Evolutionary conservation across 2,888 invertebrate genomes (phyloP).

Genomic region (Megastigmus dorsalis): DNA sequence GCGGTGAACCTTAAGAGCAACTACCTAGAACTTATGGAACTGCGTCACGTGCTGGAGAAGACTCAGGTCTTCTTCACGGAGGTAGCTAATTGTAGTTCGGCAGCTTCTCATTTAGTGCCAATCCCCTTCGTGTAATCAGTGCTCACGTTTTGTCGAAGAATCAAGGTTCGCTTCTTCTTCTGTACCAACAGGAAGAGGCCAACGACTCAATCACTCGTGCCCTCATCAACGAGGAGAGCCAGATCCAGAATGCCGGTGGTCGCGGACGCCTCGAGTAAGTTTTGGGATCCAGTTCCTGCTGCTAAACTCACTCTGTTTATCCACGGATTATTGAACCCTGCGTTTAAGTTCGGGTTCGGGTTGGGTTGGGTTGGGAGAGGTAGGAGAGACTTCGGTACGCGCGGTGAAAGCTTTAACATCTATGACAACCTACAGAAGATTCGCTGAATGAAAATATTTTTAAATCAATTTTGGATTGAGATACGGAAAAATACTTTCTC

Average conservation of each 20-base stretch:
- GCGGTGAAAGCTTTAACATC: neutral
- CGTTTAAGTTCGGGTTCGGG: too few species aligned
- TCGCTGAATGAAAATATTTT: too few species aligned
- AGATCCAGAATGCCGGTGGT: conserved; percentile 61
- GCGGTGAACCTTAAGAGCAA: conserved; percentile 94
- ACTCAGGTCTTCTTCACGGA: conserved; percentile 93
- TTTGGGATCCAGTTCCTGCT: neutral
- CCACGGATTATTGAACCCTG: too few species aligned
- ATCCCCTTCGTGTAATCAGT: conserved; percentile 65
- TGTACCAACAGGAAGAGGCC: conserved; percentile 80
- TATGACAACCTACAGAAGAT: neutral
- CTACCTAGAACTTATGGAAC: conserved; percentile 91
- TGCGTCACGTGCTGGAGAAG: conserved; percentile 93
- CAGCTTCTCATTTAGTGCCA: conserved; percentile 55
- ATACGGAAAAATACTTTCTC: too few species aligned
- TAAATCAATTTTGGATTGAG: too few species aligned
- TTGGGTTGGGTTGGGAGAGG: conserved; percentile 8
- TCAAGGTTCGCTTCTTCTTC: conserved; percentile 72
- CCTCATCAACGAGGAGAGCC: conserved; percentile 76
- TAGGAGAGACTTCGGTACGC: neutral
- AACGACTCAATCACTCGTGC: conserved; percentile 79
- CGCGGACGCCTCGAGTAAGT: conserved; percentile 74
- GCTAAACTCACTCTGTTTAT: neutral
- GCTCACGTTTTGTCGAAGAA: conserved; percentile 71
- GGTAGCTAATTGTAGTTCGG: conserved; percentile 71